Base-by-base conservation (phyloP, 2,797 vertebrate genomes). In the Pteropus rufus region DNA sequence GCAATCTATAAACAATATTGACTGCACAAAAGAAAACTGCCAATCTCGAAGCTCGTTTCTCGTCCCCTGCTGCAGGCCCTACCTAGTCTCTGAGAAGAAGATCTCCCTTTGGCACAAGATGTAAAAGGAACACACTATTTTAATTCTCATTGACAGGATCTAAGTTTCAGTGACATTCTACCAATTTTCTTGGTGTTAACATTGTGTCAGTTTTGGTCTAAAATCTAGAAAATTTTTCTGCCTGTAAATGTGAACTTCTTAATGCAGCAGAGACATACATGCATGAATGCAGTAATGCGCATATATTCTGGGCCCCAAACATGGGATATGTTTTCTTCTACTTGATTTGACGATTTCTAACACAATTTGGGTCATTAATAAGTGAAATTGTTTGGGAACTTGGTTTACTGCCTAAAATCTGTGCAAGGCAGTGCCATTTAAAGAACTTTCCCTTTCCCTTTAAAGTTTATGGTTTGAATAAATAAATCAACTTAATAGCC, bases 1-100 rank as follows among this genome's bases (percentile, higher is more conserved):
- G 92, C 93, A 97, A 98, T 98, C 97, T 1, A 94, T 98, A 97
- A 98, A 98, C 96, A 98, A 97, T 98, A 98, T 98, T 98, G 98
- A 98, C 98, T 97, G 97, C 34, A 83, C 91, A 95, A 97, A 98
- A 98, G 87, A 96, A 89, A 95, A 95, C 97, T 98, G 97, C 97
- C 98, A 96, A 93, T 98, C 97, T 98, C 36, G 88, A 96, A 91
- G 98, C 95, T 96, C 62, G 34, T 52, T 89, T 83, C 96, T 97
- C 85, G 85, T 97, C 95, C 96, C 96, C 97, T 93, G 91, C 96
- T 97, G 94, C 96, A 41, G 95, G 60, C 84, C 58, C 97, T 98
- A 97, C 58, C 97, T 97, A 97, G 96, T 98, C 97, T 98, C 97
- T 81, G 93, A 95, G 97, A 97, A 97, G 97, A 91, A 97, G 95